Conservation (phyloP, 2,113 vertebrate genomes). For the Stegastes partitus region DNA sequence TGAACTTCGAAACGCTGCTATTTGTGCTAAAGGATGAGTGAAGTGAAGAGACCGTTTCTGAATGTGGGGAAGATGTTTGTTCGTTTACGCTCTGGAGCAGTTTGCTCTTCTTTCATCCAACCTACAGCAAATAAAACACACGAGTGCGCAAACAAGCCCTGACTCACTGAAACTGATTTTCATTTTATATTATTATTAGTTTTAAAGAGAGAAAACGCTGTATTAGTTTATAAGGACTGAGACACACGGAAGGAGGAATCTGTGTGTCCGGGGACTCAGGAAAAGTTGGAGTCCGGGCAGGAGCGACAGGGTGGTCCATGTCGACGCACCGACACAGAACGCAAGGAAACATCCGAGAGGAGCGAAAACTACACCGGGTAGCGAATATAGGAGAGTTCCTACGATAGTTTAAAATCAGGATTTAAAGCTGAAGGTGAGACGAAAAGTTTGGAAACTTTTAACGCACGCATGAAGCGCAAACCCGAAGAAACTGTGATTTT, state of each 20-base stretch:
- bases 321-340: slow-evolving; percentile 28
- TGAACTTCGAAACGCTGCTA: not conserved
- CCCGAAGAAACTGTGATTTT: not conserved
- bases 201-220: not conserved
- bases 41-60: slow-evolving; percentile 4
- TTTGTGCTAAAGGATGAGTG: slow-evolving; percentile 8
- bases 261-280: slow-evolving; percentile 23
- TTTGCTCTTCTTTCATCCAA: slow-evolving; percentile 16
- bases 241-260: not conserved
- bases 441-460: slow-evolving; percentile 48
- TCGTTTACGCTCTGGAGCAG: slow-evolving; percentile 3
- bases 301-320: slow-evolving; percentile 46
- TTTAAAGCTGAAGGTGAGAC: not conserved
- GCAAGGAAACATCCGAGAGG: slow-evolving; percentile 7
- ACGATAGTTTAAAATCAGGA: not conserved
- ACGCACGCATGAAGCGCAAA: not conserved
- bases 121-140: not conserved
- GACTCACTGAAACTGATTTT: not conserved
- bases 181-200: no score
- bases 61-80: slow-evolving; percentile 5
- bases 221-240: not conserved
- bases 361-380: not conserved
- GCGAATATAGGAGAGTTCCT: not conserved
- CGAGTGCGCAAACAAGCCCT: not conserved
- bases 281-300: slow-evolving; percentile 44